Evolutionary conservation across 2,888 invertebrate genomes (phyloP), one percentile per base, ranked within the genome.

Genomic region (Incurvaria masculella): DNA sequence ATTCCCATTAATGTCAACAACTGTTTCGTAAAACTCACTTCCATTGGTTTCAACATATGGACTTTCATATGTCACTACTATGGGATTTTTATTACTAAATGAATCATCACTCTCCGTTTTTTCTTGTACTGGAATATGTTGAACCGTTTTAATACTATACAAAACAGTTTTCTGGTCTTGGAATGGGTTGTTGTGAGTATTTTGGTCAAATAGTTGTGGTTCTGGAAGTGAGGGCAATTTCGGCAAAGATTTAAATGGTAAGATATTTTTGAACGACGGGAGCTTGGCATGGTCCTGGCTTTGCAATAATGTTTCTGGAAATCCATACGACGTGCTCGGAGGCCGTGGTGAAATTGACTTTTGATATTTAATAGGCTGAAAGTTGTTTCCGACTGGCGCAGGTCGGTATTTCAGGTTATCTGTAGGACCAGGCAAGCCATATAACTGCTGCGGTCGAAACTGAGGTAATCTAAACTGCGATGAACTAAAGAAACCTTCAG

Each of bases 211-310:
- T 14, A 21, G 21, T 42, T 47, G 47, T 3, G 47, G 40, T 2
- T 50, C 47, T 4, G 47, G 47, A 19, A 50, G 21, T 11, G 33
- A 18, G 10, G 50, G 50, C 2, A 50, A 17, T 4, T 33, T 18
- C 11, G 50, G 45, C 17, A 50, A 23, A n/a, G 42, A 33, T 23
- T 47, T 47, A 39, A 48, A 50, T 16, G 47, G 47, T 10, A 50
- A 17, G 18, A 46, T 33, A 16, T 6, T 16, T 16, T 19, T 27
- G 33, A n/a, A n/a, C n/a, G n/a, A n/a, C n/a, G n/a, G n/a, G n/a
- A n/a, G n/a, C n/a, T n/a, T 27, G 33, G 45, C 8, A 14, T 19
- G 18, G 21, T n/a, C 38, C 46, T 20, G n/a, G 17, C 20, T 44
- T 27, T 16, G 27, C 33, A 21, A 23, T 23, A 16, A 18, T 43